Percentiles rank a stretch among this genome's conserved stretches.
Evolutionary conservation across 2,113 vertebrate genomes (phyloP).

Genomic region (Cynopterus brachyotis): DNA sequence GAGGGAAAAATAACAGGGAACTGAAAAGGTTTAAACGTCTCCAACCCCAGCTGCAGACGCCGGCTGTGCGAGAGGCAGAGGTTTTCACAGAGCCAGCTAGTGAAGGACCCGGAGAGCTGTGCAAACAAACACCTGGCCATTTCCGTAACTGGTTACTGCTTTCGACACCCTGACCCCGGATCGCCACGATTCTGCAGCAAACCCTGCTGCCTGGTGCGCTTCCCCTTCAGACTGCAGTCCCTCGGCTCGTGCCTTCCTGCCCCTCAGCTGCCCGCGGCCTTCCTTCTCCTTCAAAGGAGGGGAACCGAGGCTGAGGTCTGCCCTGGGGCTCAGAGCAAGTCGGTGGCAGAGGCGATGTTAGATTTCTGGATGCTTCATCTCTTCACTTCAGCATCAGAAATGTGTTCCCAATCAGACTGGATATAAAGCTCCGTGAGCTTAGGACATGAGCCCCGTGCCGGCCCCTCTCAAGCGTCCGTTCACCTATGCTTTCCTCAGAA

Average conservation of each 20-base stretch:
- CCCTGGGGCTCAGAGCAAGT: not conserved
- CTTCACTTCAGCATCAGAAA: not conserved
- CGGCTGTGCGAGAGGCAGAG: not conserved
- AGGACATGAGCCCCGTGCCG: rapidly evolving
- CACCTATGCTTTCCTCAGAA: not conserved
- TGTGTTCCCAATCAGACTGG: not conserved
- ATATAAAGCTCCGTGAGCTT: rapidly evolving
- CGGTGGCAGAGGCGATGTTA: not conserved
- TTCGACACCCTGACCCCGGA: not conserved
- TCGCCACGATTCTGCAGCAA: not conserved
- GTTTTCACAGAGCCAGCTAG: not conserved
- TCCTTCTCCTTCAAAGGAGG: not conserved
- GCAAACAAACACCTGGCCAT: not conserved
- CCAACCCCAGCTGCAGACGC: constrained; percentile 1
- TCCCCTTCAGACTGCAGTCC: not conserved
- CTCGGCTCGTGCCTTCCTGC: not conserved
- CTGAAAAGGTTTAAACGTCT: not conserved
- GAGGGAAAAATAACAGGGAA: not conserved
- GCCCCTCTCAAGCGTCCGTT: not conserved
- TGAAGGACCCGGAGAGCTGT: not conserved
- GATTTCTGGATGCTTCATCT: not conserved
- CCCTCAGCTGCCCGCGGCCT: not conserved
- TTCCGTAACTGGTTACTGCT: not conserved
- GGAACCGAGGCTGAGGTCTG: not conserved
- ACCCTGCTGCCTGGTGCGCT: not conserved